phyloP scores from a whole-genome alignment of 2,888 invertebrate species.

The Cyrtodaria siliqua region DNA sequence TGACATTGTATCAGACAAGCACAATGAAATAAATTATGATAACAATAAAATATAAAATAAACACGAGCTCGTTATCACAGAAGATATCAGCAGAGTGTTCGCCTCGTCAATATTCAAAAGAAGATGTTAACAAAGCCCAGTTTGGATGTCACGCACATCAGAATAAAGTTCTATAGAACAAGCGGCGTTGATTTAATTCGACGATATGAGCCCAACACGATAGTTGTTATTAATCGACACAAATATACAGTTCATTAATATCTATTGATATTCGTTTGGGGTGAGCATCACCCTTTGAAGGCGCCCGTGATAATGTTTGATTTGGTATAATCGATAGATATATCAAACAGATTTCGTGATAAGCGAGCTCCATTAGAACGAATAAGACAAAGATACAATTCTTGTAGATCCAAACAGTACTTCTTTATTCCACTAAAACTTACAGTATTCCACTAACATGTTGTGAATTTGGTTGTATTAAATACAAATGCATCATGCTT shows the following conservation, averaged over 20 bases:
- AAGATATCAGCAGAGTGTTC: no score
- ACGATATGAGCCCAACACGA: not conserved
- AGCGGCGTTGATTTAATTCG: not conserved
- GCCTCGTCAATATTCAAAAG: no score
- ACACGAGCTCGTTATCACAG: no score
- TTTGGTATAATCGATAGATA: conserved; percentile 22
- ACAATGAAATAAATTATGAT: no score
- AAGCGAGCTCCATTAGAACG: not conserved
- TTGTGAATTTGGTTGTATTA: no score
- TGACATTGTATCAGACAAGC: no score
- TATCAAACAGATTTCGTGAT: conserved; percentile 21
- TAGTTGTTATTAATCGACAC: not conserved
- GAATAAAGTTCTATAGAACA: not conserved
- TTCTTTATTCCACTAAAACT: no score
- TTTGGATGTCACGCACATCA: not conserved
- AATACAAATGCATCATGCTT: no score
- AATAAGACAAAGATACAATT: not conserved
- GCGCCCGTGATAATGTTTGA: conserved; percentile 16
- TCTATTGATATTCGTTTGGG: conserved; percentile 4
- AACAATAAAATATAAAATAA: no score
- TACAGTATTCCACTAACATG: no score
- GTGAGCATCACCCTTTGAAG: conserved; percentile 23
- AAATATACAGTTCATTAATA: not conserved
- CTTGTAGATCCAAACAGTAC: no score
- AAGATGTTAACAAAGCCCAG: not conserved